These are phyloP conservation scores for Lepilemur septentrionalis DNA, from an alignment of 2,797 vertebrate genomes.

Conservation along the genomic window DNA sequence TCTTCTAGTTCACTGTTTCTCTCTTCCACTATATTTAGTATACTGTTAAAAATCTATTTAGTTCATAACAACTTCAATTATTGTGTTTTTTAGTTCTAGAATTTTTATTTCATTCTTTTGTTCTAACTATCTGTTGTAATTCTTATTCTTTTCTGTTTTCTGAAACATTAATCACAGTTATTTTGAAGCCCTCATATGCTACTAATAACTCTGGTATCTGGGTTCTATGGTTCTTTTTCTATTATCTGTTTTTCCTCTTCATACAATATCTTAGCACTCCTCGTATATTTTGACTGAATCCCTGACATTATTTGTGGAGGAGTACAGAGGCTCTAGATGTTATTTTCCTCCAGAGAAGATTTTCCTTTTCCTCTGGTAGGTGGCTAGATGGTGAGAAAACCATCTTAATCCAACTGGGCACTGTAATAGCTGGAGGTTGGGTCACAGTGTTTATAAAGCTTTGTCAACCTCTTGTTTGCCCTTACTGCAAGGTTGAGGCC, in stretches of 20 bases:
- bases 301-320: not conserved
- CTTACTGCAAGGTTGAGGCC: not conserved
- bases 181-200: not conserved
- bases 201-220: not conserved
- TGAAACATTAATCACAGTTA: not conserved
- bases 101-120: not conserved
- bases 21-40: not conserved
- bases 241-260: not conserved
- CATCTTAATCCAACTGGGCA: not conserved
- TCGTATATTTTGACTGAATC: not conserved
- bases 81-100: not conserved
- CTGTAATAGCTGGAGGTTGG: not conserved
- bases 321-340: not conserved
- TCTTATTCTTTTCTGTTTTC: not conserved
- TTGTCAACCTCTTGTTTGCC: not conserved
- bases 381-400: not conserved
- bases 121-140: not conserved
- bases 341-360: not conserved
- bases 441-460: not conserved
- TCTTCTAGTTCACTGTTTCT: not conserved
- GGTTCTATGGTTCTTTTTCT: not conserved
- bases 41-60: not conserved
- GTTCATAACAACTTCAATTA: not conserved
- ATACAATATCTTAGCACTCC: not conserved
- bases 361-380: not conserved